phyloP scores from a whole-genome alignment of 2,888 invertebrate genomes.

The Pyrrhosoma nymphula region DNA sequence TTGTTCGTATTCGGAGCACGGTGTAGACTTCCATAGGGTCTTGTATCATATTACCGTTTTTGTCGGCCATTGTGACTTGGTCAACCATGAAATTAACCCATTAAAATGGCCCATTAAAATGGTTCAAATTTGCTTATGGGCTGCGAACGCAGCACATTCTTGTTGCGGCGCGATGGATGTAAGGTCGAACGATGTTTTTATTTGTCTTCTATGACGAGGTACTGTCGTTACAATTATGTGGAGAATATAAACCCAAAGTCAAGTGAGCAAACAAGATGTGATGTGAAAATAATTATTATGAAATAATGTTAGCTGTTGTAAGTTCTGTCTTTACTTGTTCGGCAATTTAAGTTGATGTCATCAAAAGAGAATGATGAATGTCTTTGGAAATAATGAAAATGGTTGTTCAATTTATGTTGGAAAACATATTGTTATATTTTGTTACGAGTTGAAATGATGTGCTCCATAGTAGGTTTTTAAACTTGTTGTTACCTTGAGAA shows the following conservation, averaged over 20 bases:
- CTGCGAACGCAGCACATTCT: neutral
- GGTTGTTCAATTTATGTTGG: neutral
- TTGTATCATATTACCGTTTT: too few species aligned
- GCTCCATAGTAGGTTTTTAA: constrained; percentile 20
- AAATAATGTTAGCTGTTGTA: constrained; percentile 9
- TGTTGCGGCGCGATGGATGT: neutral
- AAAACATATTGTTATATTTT: constrained; percentile 5
- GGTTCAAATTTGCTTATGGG: too few species aligned
- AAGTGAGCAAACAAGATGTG: neutral
- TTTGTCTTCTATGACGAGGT: neutral
- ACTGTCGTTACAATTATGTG: neutral
- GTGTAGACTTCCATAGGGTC: too few species aligned
- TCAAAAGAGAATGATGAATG: neutral
- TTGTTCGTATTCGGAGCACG: too few species aligned
- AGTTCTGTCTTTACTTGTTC: neutral
- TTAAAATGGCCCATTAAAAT: neutral
- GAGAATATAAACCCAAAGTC: neutral
- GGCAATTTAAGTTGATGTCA: neutral
- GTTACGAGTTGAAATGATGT: neutral
- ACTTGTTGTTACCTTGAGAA: neutral
- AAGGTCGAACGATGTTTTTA: neutral
- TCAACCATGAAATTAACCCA: neutral
- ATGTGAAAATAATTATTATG: neutral
- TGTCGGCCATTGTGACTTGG: too few species aligned
- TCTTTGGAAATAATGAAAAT: neutral